phyloP scores from a whole-genome alignment of 2,888 invertebrate genomes.

The Yponomeuta sedellus region DNA sequence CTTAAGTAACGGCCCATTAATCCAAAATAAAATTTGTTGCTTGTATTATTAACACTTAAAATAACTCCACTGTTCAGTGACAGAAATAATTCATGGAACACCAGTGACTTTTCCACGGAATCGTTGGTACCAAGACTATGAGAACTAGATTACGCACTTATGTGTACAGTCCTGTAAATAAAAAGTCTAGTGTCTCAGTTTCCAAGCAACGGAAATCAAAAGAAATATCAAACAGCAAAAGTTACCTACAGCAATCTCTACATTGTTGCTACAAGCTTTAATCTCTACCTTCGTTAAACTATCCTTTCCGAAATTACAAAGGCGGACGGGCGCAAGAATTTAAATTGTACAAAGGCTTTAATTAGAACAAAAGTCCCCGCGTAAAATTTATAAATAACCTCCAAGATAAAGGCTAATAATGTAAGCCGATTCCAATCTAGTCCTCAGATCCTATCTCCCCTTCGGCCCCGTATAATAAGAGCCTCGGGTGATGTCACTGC shows the following conservation, averaged over 20 bases:
- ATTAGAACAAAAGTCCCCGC: neutral
- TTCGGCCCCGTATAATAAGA: neutral
- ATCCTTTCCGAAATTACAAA: neutral
- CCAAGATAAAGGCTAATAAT: neutral
- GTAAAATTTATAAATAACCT: neutral
- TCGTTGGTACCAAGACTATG: too few relatives aligned
- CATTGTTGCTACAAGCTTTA: neutral
- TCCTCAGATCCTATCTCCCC: neutral
- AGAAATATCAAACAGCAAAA: neutral
- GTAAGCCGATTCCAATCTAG: neutral
- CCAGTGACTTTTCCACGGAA: too few relatives aligned
- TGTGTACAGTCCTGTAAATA: too few relatives aligned
- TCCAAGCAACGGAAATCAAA: too few relatives aligned
- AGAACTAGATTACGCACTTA: too few relatives aligned
- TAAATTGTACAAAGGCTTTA: neutral
- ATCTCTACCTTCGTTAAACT: neutral
- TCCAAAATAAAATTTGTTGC: too few relatives aligned
- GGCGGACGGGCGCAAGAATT: neutral
- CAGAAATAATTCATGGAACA: too few relatives aligned
- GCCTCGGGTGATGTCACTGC: neutral
- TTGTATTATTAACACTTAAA: too few relatives aligned
- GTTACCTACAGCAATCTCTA: neutral
- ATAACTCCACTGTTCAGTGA: too few relatives aligned
- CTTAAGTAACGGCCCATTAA: too few relatives aligned
- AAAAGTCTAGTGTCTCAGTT: too few relatives aligned